A percentile compares a stretch with the other conserved stretches of the same genome.
These are phyloP conservation scores for Hippocampus kuda DNA, from an alignment of 2,797 vertebrate genomes.

Conservation along the genomic window DNA sequence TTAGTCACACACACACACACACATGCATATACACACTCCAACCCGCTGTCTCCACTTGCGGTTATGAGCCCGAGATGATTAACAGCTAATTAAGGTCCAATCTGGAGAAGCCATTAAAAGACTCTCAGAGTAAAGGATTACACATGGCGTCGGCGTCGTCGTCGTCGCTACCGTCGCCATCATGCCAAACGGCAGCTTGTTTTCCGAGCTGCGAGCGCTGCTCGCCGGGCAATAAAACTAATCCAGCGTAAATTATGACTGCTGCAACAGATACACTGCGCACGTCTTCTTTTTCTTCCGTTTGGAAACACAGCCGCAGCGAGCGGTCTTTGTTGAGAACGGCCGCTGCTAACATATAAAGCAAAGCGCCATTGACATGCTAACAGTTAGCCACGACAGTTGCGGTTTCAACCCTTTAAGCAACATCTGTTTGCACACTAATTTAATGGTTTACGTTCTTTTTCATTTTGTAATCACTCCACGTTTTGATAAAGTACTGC, in stretches of 20 bases:
- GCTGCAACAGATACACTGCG: slow-evolving; percentile 27
- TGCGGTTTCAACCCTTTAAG: neutral
- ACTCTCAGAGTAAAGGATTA: slow-evolving; percentile 60
- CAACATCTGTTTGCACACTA: neutral
- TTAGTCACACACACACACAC: slow-evolving; percentile 38
- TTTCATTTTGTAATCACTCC: neutral
- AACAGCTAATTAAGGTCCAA: slow-evolving; percentile 76
- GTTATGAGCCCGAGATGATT: slow-evolving; percentile 74
- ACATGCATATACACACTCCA: slow-evolving; percentile 33
- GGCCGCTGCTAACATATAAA: neutral
- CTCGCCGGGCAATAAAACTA: slow-evolving; percentile 14
- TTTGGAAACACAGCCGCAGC: neutral
- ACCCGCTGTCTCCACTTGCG: slow-evolving; percentile 56
- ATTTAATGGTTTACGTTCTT: no score
- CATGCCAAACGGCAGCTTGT: slow-evolving; percentile 51
- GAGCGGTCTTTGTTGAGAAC: neutral
- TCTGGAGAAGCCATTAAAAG: slow-evolving; percentile 69
- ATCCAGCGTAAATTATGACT: slow-evolving; percentile 20
- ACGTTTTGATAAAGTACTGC: neutral
- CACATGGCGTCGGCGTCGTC: neutral
- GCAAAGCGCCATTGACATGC: neutral
- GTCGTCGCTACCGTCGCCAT: slow-evolving; percentile 22
- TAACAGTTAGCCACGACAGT: neutral
- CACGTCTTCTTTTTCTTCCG: slow-evolving; percentile 10
- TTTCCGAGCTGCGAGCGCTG: slow-evolving; percentile 44